phyloP scores from a whole-genome alignment of 2,113 vertebrate genomes.

The Cebidichthys violaceus region DNA sequence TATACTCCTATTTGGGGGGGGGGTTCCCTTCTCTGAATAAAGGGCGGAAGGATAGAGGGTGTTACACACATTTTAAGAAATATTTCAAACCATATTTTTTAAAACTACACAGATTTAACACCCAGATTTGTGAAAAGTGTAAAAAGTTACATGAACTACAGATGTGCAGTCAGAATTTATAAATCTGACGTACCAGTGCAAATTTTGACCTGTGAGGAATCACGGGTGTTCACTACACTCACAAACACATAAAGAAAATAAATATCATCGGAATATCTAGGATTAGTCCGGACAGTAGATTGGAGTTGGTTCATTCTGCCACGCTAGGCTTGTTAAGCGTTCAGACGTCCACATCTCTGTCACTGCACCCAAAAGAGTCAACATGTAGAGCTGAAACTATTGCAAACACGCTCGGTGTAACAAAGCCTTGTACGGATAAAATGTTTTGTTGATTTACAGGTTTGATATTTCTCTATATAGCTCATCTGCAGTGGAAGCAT shows the following conservation, averaged over 20 bases:
- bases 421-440: neutral
- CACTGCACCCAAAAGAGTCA: neutral
- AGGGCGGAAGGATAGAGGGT: too few species aligned
- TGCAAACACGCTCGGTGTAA: neutral
- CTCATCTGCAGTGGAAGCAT: slow-evolving; percentile 1
- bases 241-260: neutral
- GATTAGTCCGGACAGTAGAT: neutral
- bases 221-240: neutral
- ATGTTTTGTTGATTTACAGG: neutral
- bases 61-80: neutral
- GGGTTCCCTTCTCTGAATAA: too few species aligned
- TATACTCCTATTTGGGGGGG: too few species aligned
- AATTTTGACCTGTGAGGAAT: neutral
- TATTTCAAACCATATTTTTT: neutral
- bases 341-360: neutral
- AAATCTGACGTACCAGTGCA: neutral
- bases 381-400: neutral
- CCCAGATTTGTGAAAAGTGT: neutral
- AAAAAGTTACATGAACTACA: neutral
- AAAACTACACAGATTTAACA: neutral
- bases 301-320: neutral
- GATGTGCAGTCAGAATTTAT: neutral
- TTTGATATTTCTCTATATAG: neutral
- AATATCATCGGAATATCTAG: neutral
- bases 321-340: neutral